phyloP scores from a whole-genome alignment of 1,140 invertebrate species.

The Reticulitermes speratus region DNA sequence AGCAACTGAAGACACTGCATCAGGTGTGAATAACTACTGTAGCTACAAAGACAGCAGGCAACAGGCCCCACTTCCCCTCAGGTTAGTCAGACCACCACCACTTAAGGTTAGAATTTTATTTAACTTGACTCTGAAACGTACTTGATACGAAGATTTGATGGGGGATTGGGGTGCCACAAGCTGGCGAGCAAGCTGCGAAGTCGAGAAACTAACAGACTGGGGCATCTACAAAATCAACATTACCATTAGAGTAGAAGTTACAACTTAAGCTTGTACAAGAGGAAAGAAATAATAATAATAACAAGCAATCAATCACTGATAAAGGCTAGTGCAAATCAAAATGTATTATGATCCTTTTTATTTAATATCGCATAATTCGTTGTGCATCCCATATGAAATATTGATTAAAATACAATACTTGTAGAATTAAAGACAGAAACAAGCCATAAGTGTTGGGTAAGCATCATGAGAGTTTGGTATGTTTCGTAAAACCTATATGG shows the following conservation, averaged over 20 bases:
- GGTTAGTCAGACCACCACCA: background rate
- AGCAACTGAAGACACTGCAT: no score
- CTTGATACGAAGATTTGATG: slow-evolving; percentile 38
- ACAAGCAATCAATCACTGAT: background rate
- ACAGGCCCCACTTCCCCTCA: no score
- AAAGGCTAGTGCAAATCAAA: background rate
- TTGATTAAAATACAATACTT: slow-evolving; percentile 26
- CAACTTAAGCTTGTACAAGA: background rate
- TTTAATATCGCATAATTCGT: background rate
- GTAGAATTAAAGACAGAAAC: background rate
- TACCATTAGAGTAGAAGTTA: slow-evolving; percentile 21
- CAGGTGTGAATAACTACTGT: no score
- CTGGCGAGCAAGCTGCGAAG: slow-evolving; percentile 58
- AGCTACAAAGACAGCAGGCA: no score
- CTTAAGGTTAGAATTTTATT: background rate
- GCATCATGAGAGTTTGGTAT: background rate
- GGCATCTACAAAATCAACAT: slow-evolving; percentile 38
- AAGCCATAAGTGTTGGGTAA: background rate
- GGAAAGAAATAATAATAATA: slow-evolving; percentile 38
- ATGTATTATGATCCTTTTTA: background rate
- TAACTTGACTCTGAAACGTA: slow-evolving; percentile 36
- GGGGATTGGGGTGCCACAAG: slow-evolving; percentile 52
- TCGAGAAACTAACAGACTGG: slow-evolving; percentile 43
- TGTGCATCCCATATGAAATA: slow-evolving; percentile 18
- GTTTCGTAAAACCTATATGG: no score